Conservation (phyloP, 2,888 invertebrate species). For the Calephelis perditalis region DNA sequence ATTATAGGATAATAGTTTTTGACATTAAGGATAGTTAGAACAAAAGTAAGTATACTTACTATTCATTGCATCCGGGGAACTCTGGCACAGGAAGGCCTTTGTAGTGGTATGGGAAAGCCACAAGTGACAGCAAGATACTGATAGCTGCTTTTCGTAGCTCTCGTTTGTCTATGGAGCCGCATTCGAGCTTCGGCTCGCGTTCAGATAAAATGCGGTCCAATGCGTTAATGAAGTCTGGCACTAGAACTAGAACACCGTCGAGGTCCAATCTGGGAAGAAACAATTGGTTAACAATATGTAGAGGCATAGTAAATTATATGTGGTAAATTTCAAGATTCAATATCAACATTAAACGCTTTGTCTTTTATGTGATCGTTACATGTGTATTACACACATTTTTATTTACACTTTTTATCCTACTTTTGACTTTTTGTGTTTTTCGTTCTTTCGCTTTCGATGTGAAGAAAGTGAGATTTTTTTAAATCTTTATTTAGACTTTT, state of each 20-base stretch:
- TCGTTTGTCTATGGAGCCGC: constrained; percentile 82
- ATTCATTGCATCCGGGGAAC: constrained; percentile 79
- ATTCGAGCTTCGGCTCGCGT: constrained; percentile 86
- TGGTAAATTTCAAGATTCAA: too few relatives aligned
- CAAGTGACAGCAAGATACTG: constrained; percentile 92
- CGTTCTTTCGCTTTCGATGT: too few relatives aligned
- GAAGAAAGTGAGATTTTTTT: too few relatives aligned
- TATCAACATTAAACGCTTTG: too few relatives aligned
- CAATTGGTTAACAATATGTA: background rate
- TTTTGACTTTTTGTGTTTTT: too few relatives aligned
- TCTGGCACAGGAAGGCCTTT: constrained; percentile 85
- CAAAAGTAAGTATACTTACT: constrained; percentile 42
- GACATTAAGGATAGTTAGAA: too few relatives aligned
- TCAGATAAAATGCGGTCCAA: constrained; percentile 94
- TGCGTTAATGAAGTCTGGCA: constrained; percentile 93
- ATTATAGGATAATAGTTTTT: too few relatives aligned
- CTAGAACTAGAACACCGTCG: constrained; percentile 93
- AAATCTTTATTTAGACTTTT: too few relatives aligned
- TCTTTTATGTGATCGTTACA: too few relatives aligned
- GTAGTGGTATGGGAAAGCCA: constrained; percentile 96
- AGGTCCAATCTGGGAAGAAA: constrained; percentile 83
- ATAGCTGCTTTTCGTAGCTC: constrained; percentile 95
- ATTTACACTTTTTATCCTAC: too few relatives aligned
- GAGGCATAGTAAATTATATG: too few relatives aligned
- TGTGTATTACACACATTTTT: too few relatives aligned